These are phyloP conservation scores for Morpho deidamia DNA, from an alignment of 2,888 invertebrate genomes.

Conservation along the genomic window DNA sequence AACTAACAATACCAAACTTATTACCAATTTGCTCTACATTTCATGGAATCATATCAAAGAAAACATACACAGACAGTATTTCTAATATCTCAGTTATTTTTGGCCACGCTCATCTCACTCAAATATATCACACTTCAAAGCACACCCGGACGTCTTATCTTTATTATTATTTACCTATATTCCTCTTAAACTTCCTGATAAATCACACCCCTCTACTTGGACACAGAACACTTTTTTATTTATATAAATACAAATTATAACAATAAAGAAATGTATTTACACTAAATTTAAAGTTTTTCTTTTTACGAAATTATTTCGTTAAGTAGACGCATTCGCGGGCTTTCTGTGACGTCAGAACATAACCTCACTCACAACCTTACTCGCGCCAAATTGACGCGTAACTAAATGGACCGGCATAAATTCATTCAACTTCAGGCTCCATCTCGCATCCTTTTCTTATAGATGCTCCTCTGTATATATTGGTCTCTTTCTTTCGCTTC, in stretches of 20 bases:
- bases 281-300: neutral
- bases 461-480: slow-evolving; percentile 21
- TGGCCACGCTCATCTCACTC: slow-evolving; percentile 45
- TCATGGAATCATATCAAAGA: slow-evolving; percentile 7
- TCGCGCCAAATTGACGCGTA: slow-evolving; percentile 74
- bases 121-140: slow-evolving; percentile 56
- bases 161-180: slow-evolving; percentile 34
- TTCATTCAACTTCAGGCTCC: slow-evolving; percentile 73
- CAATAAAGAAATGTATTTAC: neutral
- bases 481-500: slow-evolving; percentile 55
- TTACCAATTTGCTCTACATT: slow-evolving; percentile 8
- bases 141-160: slow-evolving; percentile 56
- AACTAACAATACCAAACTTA: neutral
- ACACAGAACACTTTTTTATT: neutral
- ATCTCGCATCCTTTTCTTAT: slow-evolving; percentile 39
- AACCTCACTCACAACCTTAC: slow-evolving; percentile 56
- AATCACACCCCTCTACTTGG: slow-evolving; percentile 12
- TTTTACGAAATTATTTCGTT: neutral
- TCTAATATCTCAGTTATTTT: slow-evolving; percentile 41
- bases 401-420: slow-evolving; percentile 76
- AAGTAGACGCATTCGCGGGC: slow-evolving; percentile 18
- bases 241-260: neutral
- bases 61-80: slow-evolving; percentile 14
- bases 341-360: slow-evolving; percentile 18
- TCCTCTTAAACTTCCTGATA: slow-evolving; percentile 24